Percentiles rank a stretch among this genome's conserved stretches.
Conservation (phyloP, 2,113 vertebrate species). For the Podarcis muralis region DNA sequence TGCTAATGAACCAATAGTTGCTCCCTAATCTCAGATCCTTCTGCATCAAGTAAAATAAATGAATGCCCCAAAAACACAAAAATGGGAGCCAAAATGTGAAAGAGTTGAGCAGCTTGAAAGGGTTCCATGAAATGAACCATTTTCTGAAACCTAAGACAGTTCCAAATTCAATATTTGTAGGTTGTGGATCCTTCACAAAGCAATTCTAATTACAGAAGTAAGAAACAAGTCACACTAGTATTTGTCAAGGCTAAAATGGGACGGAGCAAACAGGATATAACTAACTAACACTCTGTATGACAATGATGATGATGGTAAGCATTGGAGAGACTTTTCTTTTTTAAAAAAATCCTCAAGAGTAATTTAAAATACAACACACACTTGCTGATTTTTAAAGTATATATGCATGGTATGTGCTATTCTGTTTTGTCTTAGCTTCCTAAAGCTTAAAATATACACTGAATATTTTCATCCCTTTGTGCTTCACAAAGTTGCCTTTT, state of each 20-base stretch:
- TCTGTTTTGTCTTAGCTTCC: constrained; percentile 1
- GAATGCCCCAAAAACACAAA: no score
- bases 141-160: no score
- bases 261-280: not conserved
- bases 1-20: no score
- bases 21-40: no score
- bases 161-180: no score
- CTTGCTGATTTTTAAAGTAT: not conserved
- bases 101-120: no score
- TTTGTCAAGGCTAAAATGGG: not conserved
- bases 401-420: not conserved
- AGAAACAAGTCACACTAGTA: no score
- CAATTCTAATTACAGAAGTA: not conserved
- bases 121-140: no score
- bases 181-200: not conserved
- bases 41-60: no score
- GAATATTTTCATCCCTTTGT: constrained; percentile 38
- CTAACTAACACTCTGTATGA: no score
- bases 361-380: not conserved
- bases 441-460: not conserved
- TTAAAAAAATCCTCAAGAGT: not conserved
- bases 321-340: not conserved
- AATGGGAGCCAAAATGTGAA: no score
- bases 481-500: constrained; percentile 37
- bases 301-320: not conserved